phyloP scores from a whole-genome alignment of 2,797 vertebrate genomes.

The Sebastes elongatus region DNA sequence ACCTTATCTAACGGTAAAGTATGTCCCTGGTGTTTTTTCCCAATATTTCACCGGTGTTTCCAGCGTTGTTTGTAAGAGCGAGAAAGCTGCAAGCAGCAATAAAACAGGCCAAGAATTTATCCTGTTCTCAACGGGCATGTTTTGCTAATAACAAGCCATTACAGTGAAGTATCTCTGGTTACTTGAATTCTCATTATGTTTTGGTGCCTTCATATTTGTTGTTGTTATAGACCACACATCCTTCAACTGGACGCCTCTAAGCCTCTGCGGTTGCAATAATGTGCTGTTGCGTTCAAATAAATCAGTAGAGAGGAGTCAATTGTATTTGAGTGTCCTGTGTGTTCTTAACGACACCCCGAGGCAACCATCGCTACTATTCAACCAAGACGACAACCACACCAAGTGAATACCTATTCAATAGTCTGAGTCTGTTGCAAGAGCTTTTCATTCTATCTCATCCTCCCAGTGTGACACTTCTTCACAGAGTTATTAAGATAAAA shows the following conservation, averaged over 20 bases:
- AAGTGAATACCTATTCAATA: not conserved
- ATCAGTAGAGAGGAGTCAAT: not conserved
- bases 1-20: too few relatives aligned
- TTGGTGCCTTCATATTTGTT: not conserved
- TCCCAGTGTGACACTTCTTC: slow-evolving; percentile 6
- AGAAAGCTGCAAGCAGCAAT: not conserved
- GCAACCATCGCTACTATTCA: not conserved
- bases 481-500: slow-evolving; percentile 1
- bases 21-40: too few relatives aligned
- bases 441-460: slow-evolving; percentile 4
- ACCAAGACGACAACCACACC: not conserved
- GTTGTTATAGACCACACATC: not conserved
- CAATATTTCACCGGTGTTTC: too few relatives aligned
- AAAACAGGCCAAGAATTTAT: not conserved
- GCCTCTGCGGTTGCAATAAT: not conserved
- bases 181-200: not conserved
- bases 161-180: not conserved
- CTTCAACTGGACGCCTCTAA: not conserved
- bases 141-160: not conserved
- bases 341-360: not conserved
- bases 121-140: not conserved
- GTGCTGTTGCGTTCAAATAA: not conserved
- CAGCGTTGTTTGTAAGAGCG: not conserved
- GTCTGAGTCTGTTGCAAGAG: slow-evolving; percentile 7
- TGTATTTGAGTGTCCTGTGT: not conserved